Percentiles rank a stretch among this genome's conserved stretches.
Evolutionary conservation across 2,113 vertebrate genomes (phyloP).

Genomic region (Paraplagusia blochii): DNA sequence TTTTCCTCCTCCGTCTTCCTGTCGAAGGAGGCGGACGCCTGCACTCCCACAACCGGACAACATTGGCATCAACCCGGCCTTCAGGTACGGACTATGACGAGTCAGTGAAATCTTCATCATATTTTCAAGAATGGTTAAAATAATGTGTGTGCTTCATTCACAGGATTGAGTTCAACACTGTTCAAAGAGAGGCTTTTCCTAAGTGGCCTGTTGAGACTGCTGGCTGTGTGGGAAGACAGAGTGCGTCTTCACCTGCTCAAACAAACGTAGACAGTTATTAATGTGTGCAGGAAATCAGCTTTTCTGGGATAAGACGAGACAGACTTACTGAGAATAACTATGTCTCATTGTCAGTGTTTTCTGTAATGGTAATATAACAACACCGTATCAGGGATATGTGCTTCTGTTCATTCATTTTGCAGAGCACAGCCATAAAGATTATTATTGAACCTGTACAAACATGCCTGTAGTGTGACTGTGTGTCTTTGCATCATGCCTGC

Average conservation of each 20-base stretch:
- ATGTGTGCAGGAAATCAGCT: too few species aligned
- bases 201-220: conserved; percentile 50
- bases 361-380: too few species aligned
- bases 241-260: neutral
- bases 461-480: neutral
- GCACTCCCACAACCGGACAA: conserved; percentile 70
- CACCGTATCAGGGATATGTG: neutral
- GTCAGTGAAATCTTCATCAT: neutral
- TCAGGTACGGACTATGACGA: conserved; percentile 45
- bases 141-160: conserved; percentile 12
- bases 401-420: neutral
- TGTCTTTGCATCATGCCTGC: neutral
- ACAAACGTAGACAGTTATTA: neutral
- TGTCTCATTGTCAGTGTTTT: too few species aligned
- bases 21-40: conserved; percentile 49
- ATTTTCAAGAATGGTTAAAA: too few species aligned
- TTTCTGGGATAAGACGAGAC: too few species aligned
- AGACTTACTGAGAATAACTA: too few species aligned
- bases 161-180: conserved; percentile 69
- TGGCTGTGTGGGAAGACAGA: conserved; percentile 2
- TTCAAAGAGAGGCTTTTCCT: conserved; percentile 66
- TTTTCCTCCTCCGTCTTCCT: conserved; percentile 50
- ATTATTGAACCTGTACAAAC: neutral
- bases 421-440: neutral
- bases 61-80: conserved; percentile 73